Base-by-base conservation (phyloP, 2,797 vertebrate genomes). In the Gymnoscopelus braueri region DNA sequence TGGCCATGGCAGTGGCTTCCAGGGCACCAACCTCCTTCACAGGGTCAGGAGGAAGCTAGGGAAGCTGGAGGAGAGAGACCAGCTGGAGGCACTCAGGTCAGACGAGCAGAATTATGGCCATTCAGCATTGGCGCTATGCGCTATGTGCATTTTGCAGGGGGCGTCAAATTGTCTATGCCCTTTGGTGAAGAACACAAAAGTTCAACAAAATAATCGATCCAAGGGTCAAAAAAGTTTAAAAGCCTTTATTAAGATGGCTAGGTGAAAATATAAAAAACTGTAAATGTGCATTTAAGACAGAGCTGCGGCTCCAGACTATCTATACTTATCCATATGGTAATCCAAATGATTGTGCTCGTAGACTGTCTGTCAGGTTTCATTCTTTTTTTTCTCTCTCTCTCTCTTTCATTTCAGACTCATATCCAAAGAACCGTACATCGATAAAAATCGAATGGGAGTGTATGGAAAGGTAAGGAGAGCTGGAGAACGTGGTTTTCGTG, bases 1-100 rank as follows among this genome's bases (percentile, higher is more conserved):
- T 0, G 97, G 98, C 23, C 95, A 97, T 0, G 98, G 98, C 76
- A 98, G 97, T 0, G 98, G 98, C 59, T 99, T 96, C 82, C 97
- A 96, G 80, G 98, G 98, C 1, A 97, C 97, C 66, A 97, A 96
- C 82, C 89, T 99, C 0, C 91, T 99, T 50, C 97, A 99, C 0
- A 95, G 96, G 63, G 93, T 99, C 70, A 91, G 86, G 78, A 92
- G 92, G 75, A 94, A 82, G 62, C 93, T 99, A 81, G 98, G 97
- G 1, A 54, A 84, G 32, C 68, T 95, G 64, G 96, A 99, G 87
- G 96, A 97, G 87, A 84, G 90, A 69, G 98, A 99, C 87, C 97
- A 98, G 87, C 65, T 95, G 81, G 93, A 95, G 69, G 97, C 97
- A 0, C 93, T 99, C 71, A 92, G 95, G 98, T 98, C 72, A 88